phyloP scores from a whole-genome alignment of 2,797 vertebrate species.

The Carduelis carduelis region DNA sequence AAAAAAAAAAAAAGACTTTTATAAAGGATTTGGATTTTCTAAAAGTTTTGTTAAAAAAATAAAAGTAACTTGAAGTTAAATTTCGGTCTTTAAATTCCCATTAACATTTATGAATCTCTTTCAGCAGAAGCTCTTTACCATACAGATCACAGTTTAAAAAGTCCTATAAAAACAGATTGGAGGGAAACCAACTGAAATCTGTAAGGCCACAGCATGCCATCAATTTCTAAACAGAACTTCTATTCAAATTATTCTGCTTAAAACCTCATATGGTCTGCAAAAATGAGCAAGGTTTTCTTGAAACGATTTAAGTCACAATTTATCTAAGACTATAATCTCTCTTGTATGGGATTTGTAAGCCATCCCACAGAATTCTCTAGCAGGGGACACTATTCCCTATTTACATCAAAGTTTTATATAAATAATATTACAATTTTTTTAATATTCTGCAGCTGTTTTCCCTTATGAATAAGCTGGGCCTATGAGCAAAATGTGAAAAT shows the following conservation, averaged over 20 bases:
- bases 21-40: neutral
- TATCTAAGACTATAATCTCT: conserved; percentile 51
- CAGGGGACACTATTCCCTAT: conserved; percentile 27
- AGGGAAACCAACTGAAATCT: conserved; percentile 33
- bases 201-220: conserved; percentile 7
- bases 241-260: conserved; percentile 23
- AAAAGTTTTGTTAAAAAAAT: neutral
- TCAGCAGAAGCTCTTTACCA: neutral
- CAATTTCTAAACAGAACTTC: conserved; percentile 46
- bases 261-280: conserved; percentile 18
- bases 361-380: conserved; percentile 38
- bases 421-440: conserved; percentile 16
- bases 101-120: conserved; percentile 10
- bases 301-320: conserved; percentile 50
- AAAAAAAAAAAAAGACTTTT: no score
- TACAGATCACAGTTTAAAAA: neutral
- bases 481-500: conserved; percentile 54
- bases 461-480: conserved; percentile 61
- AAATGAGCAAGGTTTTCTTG: conserved; percentile 17
- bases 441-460: conserved; percentile 70
- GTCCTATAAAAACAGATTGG: conserved; percentile 18
- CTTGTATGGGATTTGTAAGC: conserved; percentile 48
- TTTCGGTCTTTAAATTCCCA: neutral
- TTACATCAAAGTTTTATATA: conserved; percentile 62
- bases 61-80: neutral